A percentile compares a stretch with the other conserved stretches of the same genome.
Evolutionary conservation across 2,797 vertebrate genomes (phyloP).

Genomic region (Crocodylus rhombifer): DNA sequence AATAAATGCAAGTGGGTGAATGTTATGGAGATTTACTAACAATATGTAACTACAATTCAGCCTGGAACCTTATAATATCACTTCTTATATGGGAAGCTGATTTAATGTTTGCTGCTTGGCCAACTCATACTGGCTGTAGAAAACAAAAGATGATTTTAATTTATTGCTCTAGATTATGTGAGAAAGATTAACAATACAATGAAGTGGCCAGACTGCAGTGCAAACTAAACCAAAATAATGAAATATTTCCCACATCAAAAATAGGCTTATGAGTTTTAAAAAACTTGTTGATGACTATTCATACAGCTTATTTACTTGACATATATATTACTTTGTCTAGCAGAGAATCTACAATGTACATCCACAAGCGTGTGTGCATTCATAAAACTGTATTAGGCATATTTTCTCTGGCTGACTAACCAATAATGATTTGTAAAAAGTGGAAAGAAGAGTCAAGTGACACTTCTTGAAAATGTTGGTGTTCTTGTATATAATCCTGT

Average conservation of each 20-base stretch:
- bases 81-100: neutral
- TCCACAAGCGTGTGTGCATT: conserved; percentile 16
- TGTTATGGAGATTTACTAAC: neutral
- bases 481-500: neutral
- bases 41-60: neutral
- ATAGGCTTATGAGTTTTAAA: neutral
- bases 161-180: neutral
- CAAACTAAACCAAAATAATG: neutral
- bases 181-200: neutral
- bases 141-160: neutral
- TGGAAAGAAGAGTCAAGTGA: neutral
- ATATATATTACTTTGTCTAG: neutral
- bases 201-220: neutral
- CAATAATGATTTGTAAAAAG: conserved; percentile 19
- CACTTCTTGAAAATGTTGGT: neutral
- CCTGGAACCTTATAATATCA: neutral
- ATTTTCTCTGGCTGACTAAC: conserved; percentile 17
- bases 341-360: neutral
- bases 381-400: neutral
- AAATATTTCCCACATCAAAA: neutral
- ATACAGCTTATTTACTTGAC: conserved; percentile 10
- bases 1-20: neutral
- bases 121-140: neutral
- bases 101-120: neutral
- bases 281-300: neutral